Percentiles rank a stretch among this genome's conserved stretches.
phyloP scores from a whole-genome alignment of 2,797 vertebrate species.

The Acridotheres tristis region DNA sequence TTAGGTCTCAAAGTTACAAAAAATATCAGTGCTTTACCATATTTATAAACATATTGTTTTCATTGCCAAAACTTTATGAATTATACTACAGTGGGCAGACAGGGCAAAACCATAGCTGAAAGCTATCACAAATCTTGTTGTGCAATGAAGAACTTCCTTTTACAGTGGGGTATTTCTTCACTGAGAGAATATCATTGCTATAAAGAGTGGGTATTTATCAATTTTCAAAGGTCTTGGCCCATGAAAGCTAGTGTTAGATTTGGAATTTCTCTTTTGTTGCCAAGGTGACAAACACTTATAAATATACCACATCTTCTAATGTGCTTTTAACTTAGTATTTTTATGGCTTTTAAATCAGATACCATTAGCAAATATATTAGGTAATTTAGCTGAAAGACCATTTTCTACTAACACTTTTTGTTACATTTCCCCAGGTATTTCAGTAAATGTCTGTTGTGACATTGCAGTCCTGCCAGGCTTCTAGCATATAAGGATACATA shows the following conservation, averaged over 20 bases:
- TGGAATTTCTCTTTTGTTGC: constrained; percentile 82
- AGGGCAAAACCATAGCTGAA: constrained; percentile 38
- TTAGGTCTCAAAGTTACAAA: background rate
- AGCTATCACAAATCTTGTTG: constrained; percentile 40
- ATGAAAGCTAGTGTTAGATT: constrained; percentile 79
- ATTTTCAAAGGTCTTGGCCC: constrained; percentile 84
- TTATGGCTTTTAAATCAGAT: constrained; percentile 87
- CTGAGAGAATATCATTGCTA: constrained; percentile 74
- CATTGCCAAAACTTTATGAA: constrained; percentile 24
- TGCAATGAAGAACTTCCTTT: constrained; percentile 61
- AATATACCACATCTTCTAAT: constrained; percentile 84
- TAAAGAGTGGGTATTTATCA: constrained; percentile 80
- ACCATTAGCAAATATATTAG: constrained; percentile 87
- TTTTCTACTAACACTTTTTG: constrained; percentile 82
- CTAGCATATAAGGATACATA: constrained; percentile 68
- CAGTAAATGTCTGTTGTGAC: constrained; percentile 84
- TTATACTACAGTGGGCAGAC: background rate
- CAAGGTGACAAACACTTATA: constrained; percentile 87
- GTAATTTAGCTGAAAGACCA: constrained; percentile 87
- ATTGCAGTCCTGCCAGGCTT: constrained; percentile 75
- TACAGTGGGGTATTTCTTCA: constrained; percentile 58
- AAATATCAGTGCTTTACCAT: background rate
- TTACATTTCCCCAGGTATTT: constrained; percentile 82
- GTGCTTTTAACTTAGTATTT: constrained; percentile 87
- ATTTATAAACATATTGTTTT: constrained; percentile 28